These are phyloP conservation scores for Megalops cyprinoides DNA, from an alignment of 2,797 vertebrate genomes.

Conservation along the genomic window DNA sequence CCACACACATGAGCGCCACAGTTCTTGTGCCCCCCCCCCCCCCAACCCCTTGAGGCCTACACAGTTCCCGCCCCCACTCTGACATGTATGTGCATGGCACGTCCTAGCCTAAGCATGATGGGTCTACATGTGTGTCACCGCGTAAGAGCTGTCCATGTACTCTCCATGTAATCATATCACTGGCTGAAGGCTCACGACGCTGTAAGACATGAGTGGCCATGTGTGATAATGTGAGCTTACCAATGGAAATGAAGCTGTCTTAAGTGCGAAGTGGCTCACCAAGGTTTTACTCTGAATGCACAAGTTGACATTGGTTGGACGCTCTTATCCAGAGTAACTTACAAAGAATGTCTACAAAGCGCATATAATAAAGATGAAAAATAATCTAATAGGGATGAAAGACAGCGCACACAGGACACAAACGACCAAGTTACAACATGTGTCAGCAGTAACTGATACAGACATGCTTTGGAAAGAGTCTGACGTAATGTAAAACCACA, in stretches of 20 bases:
- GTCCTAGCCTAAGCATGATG: neutral
- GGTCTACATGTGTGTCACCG: neutral
- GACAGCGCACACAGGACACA: too few species aligned
- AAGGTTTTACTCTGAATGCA: too few species aligned
- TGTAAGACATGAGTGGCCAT: neutral
- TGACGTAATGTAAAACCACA: too few species aligned
- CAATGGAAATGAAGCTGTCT: neutral
- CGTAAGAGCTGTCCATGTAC: neutral
- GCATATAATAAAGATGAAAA: too few species aligned
- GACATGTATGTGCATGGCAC: constrained; percentile 58
- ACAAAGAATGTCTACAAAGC: too few species aligned
- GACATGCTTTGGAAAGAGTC: too few species aligned
- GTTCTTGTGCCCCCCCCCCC: neutral
- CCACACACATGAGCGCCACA: constrained; percentile 64
- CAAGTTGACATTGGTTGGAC: too few species aligned
- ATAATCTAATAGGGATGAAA: too few species aligned
- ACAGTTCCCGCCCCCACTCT: constrained; percentile 8
- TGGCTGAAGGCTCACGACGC: neutral
- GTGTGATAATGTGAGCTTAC: neutral
- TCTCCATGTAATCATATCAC: neutral
- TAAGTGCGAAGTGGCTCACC: neutral
- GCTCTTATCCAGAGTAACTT: too few species aligned
- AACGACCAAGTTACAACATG: too few species aligned
- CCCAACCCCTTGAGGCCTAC: neutral
- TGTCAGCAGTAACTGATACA: too few species aligned